Base-by-base conservation (phyloP, 1,140 invertebrate genomes). In the Drosophila mauritiana region DNA sequence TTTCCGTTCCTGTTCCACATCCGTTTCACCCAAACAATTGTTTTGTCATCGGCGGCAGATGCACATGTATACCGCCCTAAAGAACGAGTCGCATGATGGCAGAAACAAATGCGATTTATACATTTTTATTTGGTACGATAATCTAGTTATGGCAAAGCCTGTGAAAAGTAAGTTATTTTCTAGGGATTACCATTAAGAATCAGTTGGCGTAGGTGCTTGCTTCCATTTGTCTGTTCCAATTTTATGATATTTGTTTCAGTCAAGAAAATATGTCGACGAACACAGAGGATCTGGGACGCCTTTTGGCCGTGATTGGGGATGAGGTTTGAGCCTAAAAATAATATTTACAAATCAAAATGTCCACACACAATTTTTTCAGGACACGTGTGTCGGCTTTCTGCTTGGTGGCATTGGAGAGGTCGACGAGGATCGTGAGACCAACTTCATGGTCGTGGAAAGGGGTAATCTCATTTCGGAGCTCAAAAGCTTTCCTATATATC, bases 331-430 rank as follows among this genome's bases (percentile, higher is more conserved):
- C 0, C 5, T 8, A 12, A 11, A 15, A n/a, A 0, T 3, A 15
- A 0, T 31, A 5, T 17, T 39, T 13, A 11, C 31, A n/a, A 6
- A 39, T 27, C 2, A 3, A 45, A 27, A 40, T 11, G 11, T 48
- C 39, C 11, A 25, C 31, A 25, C 13, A 8, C 22, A 65, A 11
- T 43, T 27, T 8, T 37, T 42, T 0, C 59, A 99, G 98, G 99
- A 99, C 92, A 99, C 99, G 5, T 99, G 98, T 92, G 99, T 99
- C 62, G 99, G 99, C 49, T 99, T 99, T 92, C 94, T 99, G 11
- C 93, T 99, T 34, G 99, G 99, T 51, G 99, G 99, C 55, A 97
- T 99, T 91, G 99, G 99, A 13, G 99, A 98, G 94, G 96, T 99
- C 52, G 99, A 99, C 92, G 99, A 99, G 93, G 96, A 98, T 93